Percentiles rank a stretch among this genome's conserved stretches.
These are phyloP conservation scores for Nycteola revayana DNA, from an alignment of 2,888 invertebrate species.

Conservation along the genomic window DNA sequence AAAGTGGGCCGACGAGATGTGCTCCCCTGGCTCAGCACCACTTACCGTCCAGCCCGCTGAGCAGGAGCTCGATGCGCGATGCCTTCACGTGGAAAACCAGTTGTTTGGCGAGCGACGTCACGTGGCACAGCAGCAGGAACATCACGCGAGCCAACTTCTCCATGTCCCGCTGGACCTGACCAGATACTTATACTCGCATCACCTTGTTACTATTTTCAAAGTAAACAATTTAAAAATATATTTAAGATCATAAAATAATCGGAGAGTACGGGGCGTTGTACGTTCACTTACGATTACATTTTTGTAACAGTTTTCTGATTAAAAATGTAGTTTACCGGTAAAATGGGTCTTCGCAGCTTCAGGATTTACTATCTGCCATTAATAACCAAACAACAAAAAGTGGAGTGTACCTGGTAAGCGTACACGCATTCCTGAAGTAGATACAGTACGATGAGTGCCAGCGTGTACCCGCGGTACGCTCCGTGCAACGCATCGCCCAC, in stretches of 20 bases:
- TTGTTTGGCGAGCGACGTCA: constrained; percentile 67
- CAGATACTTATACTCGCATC: not conserved
- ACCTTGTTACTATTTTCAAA: not conserved
- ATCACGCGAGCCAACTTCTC: constrained; percentile 62
- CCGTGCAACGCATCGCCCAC: constrained; percentile 14
- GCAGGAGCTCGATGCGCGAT: constrained; percentile 30
- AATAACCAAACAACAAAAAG: too few species aligned
- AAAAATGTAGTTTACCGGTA: too few species aligned
- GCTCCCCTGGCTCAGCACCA: not conserved
- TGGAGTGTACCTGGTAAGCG: constrained; percentile 43
- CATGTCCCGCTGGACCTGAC: constrained; percentile 56
- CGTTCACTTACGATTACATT: too few species aligned
- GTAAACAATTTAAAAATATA: too few species aligned
- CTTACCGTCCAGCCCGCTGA: constrained; percentile 32
- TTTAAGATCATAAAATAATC: too few species aligned
- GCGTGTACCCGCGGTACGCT: constrained; percentile 34
- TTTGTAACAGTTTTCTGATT: too few species aligned
- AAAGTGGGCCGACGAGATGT: not conserved
- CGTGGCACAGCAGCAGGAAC: constrained; percentile 70
- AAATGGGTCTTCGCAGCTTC: too few species aligned
- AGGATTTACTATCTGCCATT: too few species aligned
- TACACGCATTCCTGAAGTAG: constrained; percentile 44
- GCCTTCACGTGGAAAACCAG: constrained; percentile 48
- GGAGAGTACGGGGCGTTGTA: too few species aligned
- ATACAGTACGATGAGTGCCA: constrained; percentile 36